Evolutionary conservation across 1,140 invertebrate genomes (phyloP), one percentile per base, ranked within the genome.

Genomic region (Aporrectodea caliginosa): DNA sequence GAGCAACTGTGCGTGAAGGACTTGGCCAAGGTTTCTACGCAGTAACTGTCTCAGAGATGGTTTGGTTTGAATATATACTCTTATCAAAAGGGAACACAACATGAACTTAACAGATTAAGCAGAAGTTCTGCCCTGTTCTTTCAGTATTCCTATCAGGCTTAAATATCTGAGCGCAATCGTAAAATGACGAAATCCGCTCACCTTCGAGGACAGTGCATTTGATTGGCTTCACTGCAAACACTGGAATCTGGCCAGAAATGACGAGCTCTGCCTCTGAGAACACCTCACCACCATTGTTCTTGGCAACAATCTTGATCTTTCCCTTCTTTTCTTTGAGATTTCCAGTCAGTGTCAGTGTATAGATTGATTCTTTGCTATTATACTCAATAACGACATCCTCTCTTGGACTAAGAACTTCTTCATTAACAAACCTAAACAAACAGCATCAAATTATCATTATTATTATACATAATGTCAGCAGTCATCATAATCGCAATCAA

Each of bases 181-280:
- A n/a, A n/a, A n/a, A n/a, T n/a, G n/a, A n/a, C n/a, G n/a, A n/a
- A n/a, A n/a, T n/a, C n/a, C n/a, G n/a, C n/a, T n/a, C n/a, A 86
- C 86, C 87, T 85, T 87, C 85, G 12, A 88, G 82, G 31, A 87
- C 83, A 16, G 86, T 88, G 78, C 87, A 88, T 78, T 88, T 88
- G 78, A 87, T 81, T 71, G 87, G 87, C 32, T 83, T 80, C 78
- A 84, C 84, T 27, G 84, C 77, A 79, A 88, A 87, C 0, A 69
- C 83, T n/a, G 87, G 86, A 35, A 86, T 83, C 58, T 6, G 1
- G 22, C 77, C 77, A 82, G 83, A 82, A 69, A 88, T 83, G 32
- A 84, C 84, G 35, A 88, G 84, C 27, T 84, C 82, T 22, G 85
- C 85, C 30, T 84, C 73, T 70, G 83, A 84, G 0, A 84, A 81